Conservation (phyloP, 2,888 invertebrate genomes). For the Nineta flava region DNA sequence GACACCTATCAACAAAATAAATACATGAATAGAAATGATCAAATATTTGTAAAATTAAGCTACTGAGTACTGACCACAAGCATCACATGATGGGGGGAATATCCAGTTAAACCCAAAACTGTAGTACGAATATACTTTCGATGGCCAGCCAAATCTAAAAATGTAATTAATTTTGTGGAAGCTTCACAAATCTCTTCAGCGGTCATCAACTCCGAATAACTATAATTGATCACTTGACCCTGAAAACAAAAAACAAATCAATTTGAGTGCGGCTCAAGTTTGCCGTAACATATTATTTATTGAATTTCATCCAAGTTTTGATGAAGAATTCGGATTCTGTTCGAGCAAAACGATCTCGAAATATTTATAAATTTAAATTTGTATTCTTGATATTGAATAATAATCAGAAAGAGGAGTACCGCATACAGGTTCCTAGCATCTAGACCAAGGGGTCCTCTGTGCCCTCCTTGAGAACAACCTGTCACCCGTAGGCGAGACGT, state of each 20-base stretch:
- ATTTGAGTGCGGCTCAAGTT: too few relatives aligned
- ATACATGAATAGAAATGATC: background rate
- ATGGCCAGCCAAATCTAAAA: conserved; percentile 92
- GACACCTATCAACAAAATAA: conserved; percentile 42
- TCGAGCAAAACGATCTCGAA: too few relatives aligned
- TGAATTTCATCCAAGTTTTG: too few relatives aligned
- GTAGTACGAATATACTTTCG: conserved; percentile 92
- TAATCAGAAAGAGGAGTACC: too few relatives aligned
- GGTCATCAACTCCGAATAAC: conserved; percentile 74
- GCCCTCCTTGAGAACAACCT: too few relatives aligned
- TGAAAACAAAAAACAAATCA: conserved; percentile 25
- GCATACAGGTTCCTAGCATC: too few relatives aligned
- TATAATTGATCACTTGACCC: conserved; percentile 78
- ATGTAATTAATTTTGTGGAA: conserved; percentile 84
- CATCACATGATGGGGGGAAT: conserved; percentile 84
- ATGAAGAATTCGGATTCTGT: too few relatives aligned
- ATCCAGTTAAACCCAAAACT: conserved; percentile 83
- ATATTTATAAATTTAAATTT: too few relatives aligned
- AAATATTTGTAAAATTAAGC: background rate
- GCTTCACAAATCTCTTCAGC: conserved; percentile 88
- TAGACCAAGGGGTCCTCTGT: too few relatives aligned
- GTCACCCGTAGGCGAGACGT: too few relatives aligned
- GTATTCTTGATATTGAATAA: too few relatives aligned
- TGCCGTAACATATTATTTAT: too few relatives aligned
- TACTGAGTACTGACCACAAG: conserved; percentile 44